Percentiles rank a stretch among this genome's conserved stretches.
Evolutionary conservation across 1,140 invertebrate species (phyloP).

Genomic region (Cheumatopsyche charites): DNA sequence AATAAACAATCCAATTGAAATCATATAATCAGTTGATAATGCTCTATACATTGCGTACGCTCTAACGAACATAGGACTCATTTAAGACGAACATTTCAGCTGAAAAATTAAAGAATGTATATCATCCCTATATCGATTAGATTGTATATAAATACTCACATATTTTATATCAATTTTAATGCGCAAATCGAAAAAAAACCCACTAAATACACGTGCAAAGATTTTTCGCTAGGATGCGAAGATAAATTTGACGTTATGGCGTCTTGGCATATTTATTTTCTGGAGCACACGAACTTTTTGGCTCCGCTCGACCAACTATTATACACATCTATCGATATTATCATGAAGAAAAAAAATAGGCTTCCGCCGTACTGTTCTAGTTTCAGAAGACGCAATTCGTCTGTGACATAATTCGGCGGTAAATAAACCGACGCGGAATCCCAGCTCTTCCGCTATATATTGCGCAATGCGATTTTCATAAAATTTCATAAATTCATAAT

Average conservation of each 20-base stretch:
- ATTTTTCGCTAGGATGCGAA: neutral
- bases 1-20: no score
- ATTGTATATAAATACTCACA: no score
- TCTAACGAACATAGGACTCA: no score
- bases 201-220: neutral
- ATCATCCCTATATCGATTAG: no score
- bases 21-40: no score
- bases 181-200: no score
- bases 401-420: slow-evolving; percentile 35
- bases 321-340: slow-evolving; percentile 27
- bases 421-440: neutral
- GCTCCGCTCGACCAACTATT: slow-evolving; percentile 14
- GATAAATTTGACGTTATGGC: slow-evolving; percentile 13
- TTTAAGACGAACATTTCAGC: no score
- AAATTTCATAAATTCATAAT: no score
- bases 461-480: neutral
- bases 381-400: slow-evolving; percentile 36
- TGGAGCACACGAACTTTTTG: slow-evolving; percentile 32
- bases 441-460: neutral
- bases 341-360: slow-evolving; percentile 29
- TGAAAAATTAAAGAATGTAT: no score
- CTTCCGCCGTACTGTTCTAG: slow-evolving; percentile 24
- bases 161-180: no score
- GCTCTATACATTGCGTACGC: no score
- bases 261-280: slow-evolving; percentile 36